Conservation (phyloP, 2,113 vertebrate genomes). For the Halichoerus grypus region DNA sequence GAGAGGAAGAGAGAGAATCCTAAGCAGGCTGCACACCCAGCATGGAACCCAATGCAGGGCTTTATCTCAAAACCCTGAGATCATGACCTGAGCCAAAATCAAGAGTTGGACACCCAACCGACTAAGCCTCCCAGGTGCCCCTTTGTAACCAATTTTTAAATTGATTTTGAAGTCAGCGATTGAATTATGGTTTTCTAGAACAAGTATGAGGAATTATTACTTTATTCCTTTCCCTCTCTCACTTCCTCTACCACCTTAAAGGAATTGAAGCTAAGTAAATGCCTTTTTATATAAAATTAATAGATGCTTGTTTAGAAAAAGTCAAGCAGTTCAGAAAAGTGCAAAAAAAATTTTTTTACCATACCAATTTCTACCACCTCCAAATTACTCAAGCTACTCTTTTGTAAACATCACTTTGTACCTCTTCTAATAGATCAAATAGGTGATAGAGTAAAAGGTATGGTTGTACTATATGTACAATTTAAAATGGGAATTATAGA, state of each 20-base stretch:
- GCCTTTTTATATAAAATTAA: constrained; percentile 16
- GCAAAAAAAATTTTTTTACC: neutral
- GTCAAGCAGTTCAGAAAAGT: neutral
- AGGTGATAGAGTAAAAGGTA: neutral
- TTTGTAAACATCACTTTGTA: neutral
- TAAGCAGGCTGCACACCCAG: neutral
- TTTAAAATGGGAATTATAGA: neutral
- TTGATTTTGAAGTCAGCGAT: neutral
- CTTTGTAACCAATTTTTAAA: constrained; percentile 17
- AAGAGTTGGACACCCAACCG: neutral
- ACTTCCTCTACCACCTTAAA: neutral
- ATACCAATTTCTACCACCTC: neutral
- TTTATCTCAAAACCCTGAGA: neutral
- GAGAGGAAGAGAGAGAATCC: neutral
- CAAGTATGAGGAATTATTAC: neutral
- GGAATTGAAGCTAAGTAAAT: constrained; percentile 42
- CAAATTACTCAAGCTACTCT: neutral
- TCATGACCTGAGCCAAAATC: neutral
- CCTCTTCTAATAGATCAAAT: neutral
- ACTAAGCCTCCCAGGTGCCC: neutral
- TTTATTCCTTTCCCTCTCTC: neutral
- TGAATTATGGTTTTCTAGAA: constrained; percentile 4
- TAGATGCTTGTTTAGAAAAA: neutral
- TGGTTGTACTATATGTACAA: neutral
- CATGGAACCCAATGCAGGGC: neutral